Evolutionary conservation across 2,797 vertebrate genomes (phyloP).

Genomic region (Moxostoma hubbsi): DNA sequence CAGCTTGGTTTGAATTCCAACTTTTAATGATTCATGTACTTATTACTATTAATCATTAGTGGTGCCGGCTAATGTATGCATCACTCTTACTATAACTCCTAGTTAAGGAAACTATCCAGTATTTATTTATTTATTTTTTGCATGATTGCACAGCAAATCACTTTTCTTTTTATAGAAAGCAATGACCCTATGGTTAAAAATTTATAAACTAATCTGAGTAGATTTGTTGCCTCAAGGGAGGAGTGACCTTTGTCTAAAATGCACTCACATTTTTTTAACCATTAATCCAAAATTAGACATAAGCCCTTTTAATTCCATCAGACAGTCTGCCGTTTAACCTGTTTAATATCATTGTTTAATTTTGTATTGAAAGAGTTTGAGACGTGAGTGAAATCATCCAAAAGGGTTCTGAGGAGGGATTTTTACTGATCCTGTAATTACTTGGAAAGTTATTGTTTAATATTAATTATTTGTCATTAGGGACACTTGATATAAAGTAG

Average conservation of each 20-base stretch:
- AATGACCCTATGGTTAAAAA: not conserved
- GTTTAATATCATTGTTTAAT: conserved; percentile 33
- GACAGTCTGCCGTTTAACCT: conserved; percentile 9
- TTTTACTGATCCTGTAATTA: conserved; percentile 13
- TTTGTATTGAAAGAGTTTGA: not conserved
- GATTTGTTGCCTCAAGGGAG: conserved; percentile 8
- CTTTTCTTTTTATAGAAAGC: not conserved
- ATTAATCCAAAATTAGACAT: conserved; percentile 14
- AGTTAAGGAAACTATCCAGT: too few relatives aligned
- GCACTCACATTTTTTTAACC: conserved; percentile 2
- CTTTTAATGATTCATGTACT: not conserved
- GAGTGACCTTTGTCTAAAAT: conserved; percentile 10
- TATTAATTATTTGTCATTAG: conserved; percentile 17
- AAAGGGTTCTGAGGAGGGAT: not conserved
- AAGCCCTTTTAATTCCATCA: conserved; percentile 27
- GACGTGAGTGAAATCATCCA: conserved; percentile 7
- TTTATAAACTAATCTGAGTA: not conserved
- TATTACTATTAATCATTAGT: too few relatives aligned
- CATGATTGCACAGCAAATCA: not conserved
- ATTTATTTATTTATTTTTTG: not conserved
- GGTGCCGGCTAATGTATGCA: too few relatives aligned
- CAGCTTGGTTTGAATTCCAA: not conserved
- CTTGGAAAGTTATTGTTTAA: conserved; percentile 18
- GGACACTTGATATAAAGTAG: conserved; percentile 9
- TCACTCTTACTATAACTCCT: too few relatives aligned